Conservation (phyloP, 2,113 vertebrate genomes). For the Camelus bactrianus region DNA sequence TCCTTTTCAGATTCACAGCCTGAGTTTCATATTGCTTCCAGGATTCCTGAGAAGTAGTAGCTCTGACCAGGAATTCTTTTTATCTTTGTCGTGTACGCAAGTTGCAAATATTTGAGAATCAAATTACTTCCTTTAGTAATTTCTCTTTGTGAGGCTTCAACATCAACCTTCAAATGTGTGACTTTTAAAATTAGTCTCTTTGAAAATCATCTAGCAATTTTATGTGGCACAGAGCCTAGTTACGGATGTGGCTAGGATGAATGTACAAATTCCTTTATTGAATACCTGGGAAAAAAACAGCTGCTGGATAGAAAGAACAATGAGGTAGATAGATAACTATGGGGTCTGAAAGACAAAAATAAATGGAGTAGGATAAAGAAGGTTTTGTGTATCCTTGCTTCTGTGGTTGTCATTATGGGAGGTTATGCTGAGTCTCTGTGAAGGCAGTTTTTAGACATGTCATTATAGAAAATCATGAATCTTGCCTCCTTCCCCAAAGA, state of each 20-base stretch:
- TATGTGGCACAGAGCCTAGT: background rate
- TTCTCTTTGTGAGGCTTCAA: slow-evolving; percentile 27
- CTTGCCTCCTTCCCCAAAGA: background rate
- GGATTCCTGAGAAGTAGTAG: slow-evolving; percentile 22
- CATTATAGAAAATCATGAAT: slow-evolving; percentile 6
- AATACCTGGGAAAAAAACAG: background rate
- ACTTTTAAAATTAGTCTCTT: slow-evolving; percentile 48
- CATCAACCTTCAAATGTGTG: background rate
- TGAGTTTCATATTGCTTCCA: slow-evolving; percentile 50
- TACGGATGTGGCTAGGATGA: background rate
- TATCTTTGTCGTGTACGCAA: background rate
- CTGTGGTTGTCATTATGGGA: background rate
- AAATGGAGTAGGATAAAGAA: background rate
- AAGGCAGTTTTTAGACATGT: background rate
- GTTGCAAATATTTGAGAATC: slow-evolving; percentile 56
- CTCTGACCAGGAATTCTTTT: slow-evolving; percentile 65
- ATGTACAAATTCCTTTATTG: slow-evolving; percentile 43
- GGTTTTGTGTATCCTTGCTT: background rate
- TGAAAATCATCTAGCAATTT: slow-evolving; percentile 54
- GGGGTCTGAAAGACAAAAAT: background rate
- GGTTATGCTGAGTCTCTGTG: background rate
- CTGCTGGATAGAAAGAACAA: slow-evolving; percentile 7
- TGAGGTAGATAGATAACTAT: slow-evolving; percentile 26
- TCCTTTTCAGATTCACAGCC: slow-evolving; percentile 63
- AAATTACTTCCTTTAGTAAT: slow-evolving; percentile 30